Evolutionary conservation across 2,888 invertebrate genomes (phyloP).

Genomic region (Sicus ferrugineus): DNA sequence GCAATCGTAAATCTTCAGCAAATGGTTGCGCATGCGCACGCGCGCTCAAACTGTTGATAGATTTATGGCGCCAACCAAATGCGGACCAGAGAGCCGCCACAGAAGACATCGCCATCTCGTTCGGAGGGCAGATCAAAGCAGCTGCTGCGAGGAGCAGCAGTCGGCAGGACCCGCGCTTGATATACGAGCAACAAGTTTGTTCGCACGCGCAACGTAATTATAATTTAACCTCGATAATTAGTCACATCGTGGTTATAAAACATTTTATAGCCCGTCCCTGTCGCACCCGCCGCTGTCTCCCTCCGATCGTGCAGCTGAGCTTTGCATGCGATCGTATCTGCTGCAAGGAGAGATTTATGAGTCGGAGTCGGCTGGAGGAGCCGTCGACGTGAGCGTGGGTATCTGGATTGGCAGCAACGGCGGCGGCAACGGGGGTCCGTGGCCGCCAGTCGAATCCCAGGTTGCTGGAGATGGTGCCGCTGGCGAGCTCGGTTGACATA

Average conservation of each 20-base stretch:
- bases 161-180: conserved; percentile 6
- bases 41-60: conserved; percentile 30
- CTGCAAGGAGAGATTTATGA: conserved; percentile 25
- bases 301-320: not conserved
- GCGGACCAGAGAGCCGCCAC: not conserved
- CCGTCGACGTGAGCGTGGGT: conserved; percentile 8
- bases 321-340: conserved; percentile 25
- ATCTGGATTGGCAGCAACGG: conserved; percentile 42
- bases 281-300: not conserved
- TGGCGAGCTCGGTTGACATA: conserved; percentile 25
- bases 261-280: conserved; percentile 40
- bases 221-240: conserved; percentile 61
- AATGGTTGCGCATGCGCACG: conserved; percentile 32
- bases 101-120: not conserved
- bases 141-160: conserved; percentile 7
- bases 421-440: not conserved
- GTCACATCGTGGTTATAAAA: conserved; percentile 58
- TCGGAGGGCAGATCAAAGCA: not conserved
- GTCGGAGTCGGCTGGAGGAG: conserved; percentile 21
- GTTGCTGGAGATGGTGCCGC: conserved; percentile 31
- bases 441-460: not conserved
- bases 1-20: conserved; percentile 25
- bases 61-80: conserved; percentile 32
- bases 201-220: conserved; percentile 50
- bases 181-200: conserved; percentile 20